phyloP scores from a whole-genome alignment of 30 jellyfish, hydroid and myxozoan genomes.

The Rhopilema esculentum region DNA sequence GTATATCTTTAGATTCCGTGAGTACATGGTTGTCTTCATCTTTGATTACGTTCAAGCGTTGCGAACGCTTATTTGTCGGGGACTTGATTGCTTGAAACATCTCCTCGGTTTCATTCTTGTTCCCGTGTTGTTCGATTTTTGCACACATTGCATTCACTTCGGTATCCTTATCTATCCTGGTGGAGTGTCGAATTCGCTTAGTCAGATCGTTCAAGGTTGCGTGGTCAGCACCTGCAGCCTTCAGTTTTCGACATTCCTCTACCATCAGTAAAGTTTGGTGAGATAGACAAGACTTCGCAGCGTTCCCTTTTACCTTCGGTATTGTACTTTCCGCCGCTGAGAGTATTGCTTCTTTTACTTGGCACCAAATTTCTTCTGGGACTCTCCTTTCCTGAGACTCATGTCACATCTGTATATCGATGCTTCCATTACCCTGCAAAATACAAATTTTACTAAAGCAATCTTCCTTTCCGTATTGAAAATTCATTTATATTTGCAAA shows the following conservation, averaged over 20 bases:
- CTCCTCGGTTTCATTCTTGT: not conserved
- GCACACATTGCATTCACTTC: not conserved
- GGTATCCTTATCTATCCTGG: not conserved
- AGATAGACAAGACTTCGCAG: too few relatives aligned
- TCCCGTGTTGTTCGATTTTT: not conserved
- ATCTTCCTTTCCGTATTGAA: too few relatives aligned
- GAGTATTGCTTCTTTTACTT: too few relatives aligned
- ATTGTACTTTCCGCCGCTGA: too few relatives aligned
- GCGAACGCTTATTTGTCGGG: not conserved
- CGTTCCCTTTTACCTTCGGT: too few relatives aligned
- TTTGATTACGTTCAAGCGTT: not conserved
- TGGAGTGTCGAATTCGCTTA: not conserved
- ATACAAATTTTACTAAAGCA: too few relatives aligned
- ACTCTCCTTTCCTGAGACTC: too few relatives aligned
- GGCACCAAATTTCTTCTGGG: too few relatives aligned
- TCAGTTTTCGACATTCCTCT: not conserved
- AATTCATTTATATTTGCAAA: too few relatives aligned
- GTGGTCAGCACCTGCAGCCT: not conserved
- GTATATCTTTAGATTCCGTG: slow-evolving; percentile 1
- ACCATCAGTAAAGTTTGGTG: too few relatives aligned
- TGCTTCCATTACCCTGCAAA: too few relatives aligned
- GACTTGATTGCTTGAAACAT: not conserved
- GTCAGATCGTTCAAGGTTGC: not conserved
- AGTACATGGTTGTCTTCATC: not conserved
- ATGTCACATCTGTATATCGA: too few relatives aligned